These are phyloP conservation scores for Beroe ovata DNA, from an alignment of 37 sponge, comb jelly and placozoan species.

Conservation along the genomic window DNA sequence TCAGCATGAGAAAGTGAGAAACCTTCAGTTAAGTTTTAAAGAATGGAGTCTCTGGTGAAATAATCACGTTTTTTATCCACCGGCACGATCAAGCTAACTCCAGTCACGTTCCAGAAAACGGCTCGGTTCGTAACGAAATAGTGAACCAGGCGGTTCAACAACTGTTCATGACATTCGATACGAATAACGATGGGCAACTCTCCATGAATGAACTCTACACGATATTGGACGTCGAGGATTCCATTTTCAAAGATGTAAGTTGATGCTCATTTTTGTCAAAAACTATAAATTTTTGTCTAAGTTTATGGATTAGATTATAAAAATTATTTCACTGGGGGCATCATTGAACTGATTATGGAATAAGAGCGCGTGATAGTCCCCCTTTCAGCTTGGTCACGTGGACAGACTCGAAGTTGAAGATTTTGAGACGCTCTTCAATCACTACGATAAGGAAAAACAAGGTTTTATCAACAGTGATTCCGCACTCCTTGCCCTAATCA, in stretches of 20 bases:
- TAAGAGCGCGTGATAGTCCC: too few species aligned
- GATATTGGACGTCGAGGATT: conserved; percentile 60
- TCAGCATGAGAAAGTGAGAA: too few species aligned
- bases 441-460: conserved; percentile 26
- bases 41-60: too few species aligned
- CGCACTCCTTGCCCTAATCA: conserved; percentile 48
- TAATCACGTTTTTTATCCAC: too few species aligned
- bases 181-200: conserved; percentile 57
- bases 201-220: conserved; percentile 64
- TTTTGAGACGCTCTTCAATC: conserved; percentile 48
- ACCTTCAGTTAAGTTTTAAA: too few species aligned
- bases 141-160: conserved; percentile 61
- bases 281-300: background rate
- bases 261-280: background rate
- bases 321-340: background rate
- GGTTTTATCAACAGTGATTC: conserved; percentile 65
- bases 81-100: too few species aligned
- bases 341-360: too few species aligned
- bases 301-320: background rate
- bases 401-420: conserved; percentile 1
- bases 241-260: conserved; percentile 37
- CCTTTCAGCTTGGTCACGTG: conserved; percentile 1
- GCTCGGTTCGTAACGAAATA: background rate
- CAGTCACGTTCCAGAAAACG: conserved; percentile 59
- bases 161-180: conserved; percentile 45